Base-by-base conservation (phyloP, 2,888 invertebrate species). In the Amphipoea lucens region DNA sequence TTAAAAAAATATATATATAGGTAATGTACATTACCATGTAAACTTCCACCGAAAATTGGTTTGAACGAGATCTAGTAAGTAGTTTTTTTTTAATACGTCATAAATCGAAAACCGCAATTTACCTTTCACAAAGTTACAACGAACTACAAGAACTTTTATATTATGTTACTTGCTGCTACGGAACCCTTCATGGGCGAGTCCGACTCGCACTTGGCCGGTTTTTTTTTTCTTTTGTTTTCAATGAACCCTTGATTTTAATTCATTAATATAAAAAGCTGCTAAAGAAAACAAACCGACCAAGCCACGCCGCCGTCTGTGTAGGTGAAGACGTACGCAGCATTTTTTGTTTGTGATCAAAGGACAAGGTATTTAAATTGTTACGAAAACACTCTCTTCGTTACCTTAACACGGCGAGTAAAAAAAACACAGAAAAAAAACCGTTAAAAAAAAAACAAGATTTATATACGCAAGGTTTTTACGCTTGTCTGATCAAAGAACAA, bases 331-430 rank as follows among this genome's bases (percentile, higher is more conserved):
- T 1, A 40, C 17, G 5, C 0, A 70, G 36, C 5, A 9, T 1
- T 54, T 14, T 69, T 54, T 23, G 12, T 69, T 69, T 4, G 0
- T 4, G 48, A 57, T 66, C 57, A 80, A 66, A 42, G 6, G n/a
- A 40, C 3, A 9, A 11, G 2, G 0, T 51, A 0, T 23, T 23
- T 17, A 78, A 60, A 57, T 40, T 42, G 6, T 48, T 51, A 65
- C 20, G 23, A 78, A 74, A 81, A 68, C 54, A 74, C 54, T 54
- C 40, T n/a, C 20, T 48, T 73, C 67, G 42, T 79, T 81, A 66
- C 14, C 11, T 42, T 60, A 79, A 72, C 14, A 36, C 60, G 23
- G 6, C 29, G 3, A 14, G 12, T 14, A n/a, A 48, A 45, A n/a
- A 57, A 63, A 54, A 65, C 17, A 23, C 1, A 48, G 14, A 4